These are phyloP conservation scores for Pollimyrus isidori DNA, from an alignment of 2,113 vertebrate genomes.

Conservation along the genomic window DNA sequence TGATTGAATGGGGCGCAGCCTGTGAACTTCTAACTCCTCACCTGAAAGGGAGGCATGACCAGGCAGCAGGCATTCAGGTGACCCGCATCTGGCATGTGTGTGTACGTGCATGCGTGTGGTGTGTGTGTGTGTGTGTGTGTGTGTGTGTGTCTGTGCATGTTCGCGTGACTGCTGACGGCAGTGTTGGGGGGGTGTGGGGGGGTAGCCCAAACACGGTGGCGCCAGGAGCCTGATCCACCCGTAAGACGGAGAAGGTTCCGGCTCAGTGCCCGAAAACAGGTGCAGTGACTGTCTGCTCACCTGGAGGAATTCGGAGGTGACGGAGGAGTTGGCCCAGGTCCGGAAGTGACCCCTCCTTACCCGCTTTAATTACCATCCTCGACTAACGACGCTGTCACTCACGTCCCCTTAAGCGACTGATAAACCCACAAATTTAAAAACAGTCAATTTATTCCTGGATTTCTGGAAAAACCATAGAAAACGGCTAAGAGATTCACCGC, in stretches of 20 bases:
- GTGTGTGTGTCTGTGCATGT: not conserved
- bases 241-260: not conserved
- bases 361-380: not conserved
- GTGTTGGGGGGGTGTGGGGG: no score
- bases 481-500: not conserved
- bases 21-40: constrained; percentile 1
- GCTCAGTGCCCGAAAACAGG: not conserved
- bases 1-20: not conserved
- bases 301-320: not conserved
- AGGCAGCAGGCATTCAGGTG: not conserved
- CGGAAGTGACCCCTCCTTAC: not conserved
- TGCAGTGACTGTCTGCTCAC: constrained; percentile 4
- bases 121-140: not conserved
- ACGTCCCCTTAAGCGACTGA: not conserved
- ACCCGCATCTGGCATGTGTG: not conserved
- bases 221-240: constrained; percentile 7
- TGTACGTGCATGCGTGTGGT: no score
- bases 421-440: not conserved
- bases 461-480: not conserved
- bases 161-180: no score
- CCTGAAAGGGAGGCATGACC: not conserved
- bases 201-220: constrained; percentile 14
- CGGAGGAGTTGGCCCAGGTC: not conserved
- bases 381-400: not conserved
- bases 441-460: not conserved